Evolutionary conservation across 2,888 invertebrate genomes (phyloP).

Genomic region (Drosophila dives): DNA sequence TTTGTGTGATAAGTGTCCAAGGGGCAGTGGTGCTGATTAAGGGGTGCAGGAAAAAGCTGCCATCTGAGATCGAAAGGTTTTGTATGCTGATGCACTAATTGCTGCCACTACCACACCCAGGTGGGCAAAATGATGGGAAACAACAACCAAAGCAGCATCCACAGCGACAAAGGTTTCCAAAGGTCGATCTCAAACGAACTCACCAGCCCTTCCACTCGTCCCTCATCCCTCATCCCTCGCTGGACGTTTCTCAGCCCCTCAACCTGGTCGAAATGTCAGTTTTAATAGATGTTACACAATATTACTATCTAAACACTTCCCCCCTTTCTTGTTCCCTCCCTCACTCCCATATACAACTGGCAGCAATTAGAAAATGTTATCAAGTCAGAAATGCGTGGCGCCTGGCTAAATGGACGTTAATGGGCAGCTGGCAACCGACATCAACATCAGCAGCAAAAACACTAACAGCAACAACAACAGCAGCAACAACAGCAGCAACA

Average conservation of each 20-base stretch:
- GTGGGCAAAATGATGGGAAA: constrained; percentile 69
- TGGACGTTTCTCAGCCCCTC: not conserved
- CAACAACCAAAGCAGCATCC: constrained; percentile 17
- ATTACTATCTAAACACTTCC: not conserved
- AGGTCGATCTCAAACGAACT: constrained; percentile 24
- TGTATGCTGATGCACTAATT: constrained; percentile 70
- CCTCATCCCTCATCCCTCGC: not conserved
- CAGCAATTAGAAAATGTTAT: constrained; percentile 77
- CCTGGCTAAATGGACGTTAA: constrained; percentile 78
- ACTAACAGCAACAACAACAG: constrained; percentile 15
- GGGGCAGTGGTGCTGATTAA: not conserved
- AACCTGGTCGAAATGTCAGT: constrained; percentile 53
- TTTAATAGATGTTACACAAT: constrained; percentile 65
- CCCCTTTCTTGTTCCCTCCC: not conserved
- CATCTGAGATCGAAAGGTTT: constrained; percentile 55
- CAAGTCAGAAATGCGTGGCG: constrained; percentile 79
- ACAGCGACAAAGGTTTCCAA: constrained; percentile 35
- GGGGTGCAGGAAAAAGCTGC: constrained; percentile 6
- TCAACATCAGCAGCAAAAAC: constrained; percentile 36
- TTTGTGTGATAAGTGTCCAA: constrained; percentile 35
- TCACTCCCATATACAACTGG: constrained; percentile 56
- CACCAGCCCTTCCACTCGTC: not conserved
- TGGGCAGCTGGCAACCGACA: constrained; percentile 78
- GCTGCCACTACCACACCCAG: constrained; percentile 54
- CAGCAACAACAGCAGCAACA: constrained; percentile 35